phyloP scores from a whole-genome alignment of 2,113 vertebrate genomes.

The Scophthalmus maximus region DNA sequence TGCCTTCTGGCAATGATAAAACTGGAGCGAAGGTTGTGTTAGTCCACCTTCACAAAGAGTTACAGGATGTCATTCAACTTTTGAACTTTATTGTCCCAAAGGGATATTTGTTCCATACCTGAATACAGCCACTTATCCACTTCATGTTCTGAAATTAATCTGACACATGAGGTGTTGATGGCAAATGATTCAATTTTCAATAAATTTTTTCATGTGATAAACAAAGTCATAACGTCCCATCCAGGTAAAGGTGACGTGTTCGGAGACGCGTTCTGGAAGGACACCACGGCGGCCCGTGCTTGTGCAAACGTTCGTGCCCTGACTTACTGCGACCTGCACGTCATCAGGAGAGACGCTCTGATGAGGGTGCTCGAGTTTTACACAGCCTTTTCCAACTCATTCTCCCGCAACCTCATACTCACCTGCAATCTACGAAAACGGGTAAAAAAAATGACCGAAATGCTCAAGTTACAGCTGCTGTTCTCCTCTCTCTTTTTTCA shows the following conservation, averaged over 20 bases:
- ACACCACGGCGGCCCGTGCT: conserved; percentile 90
- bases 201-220: not conserved
- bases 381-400: conserved; percentile 95
- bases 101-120: not conserved
- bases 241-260: conserved; percentile 98
- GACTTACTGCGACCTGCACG: conserved; percentile 97
- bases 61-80: not conserved
- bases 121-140: not conserved
- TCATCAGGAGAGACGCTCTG: conserved; percentile 94
- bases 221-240: not conserved
- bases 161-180: not conserved
- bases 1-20: not conserved
- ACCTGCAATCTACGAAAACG: conserved; percentile 97
- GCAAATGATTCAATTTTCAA: no score
- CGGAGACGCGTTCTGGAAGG: conserved; percentile 99
- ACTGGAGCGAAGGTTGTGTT: not conserved
- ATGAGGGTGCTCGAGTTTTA: conserved; percentile 97
- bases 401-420: conserved; percentile 96
- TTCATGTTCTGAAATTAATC: not conserved
- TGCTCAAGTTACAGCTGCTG: not conserved
- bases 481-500: not conserved
- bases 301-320: conserved; percentile 96
- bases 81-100: not conserved
- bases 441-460: conserved; percentile 88
- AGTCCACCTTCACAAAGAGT: not conserved